Base-by-base conservation (phyloP, 2,113 vertebrate species). In the Montifringilla adamsi region DNA sequence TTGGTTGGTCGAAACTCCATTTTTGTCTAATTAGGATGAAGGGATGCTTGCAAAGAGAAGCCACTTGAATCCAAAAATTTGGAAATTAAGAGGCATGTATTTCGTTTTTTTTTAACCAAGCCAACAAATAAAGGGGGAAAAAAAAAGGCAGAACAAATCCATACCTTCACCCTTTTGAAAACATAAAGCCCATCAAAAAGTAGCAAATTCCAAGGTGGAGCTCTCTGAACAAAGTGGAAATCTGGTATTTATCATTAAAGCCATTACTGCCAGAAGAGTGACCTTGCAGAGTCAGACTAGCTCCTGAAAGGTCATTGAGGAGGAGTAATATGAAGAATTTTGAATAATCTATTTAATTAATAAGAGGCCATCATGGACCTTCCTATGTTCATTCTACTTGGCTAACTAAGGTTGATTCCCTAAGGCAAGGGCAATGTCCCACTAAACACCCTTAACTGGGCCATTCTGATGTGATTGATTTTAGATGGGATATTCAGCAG, bases 351-450 rank as follows among this genome's bases (percentile, higher is more conserved):
- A 11, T 66, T 78, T 53, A 39, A 21, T 18, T 30, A 55, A 33
- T 21, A 31, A 53, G 41, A 73, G 12, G 12, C 21, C 21, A 6
- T 53, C 7, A 0, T 31, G n/a, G 15, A 46, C 60, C 43, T 87
- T 87, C 18, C 10, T 52, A 0, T 26, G 18, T 67, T 89, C 64
- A 58, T 77, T 20, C 50, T 17, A 3, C 59, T 44, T 58, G 55
- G 15, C 16, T 41, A 55, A 0, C 15, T 35, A 9, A 23, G 33
- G 6, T 31, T 64, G 49, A 8, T 82, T 89, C 37, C 33, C 24
- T 37, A 23, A 30, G 33, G n/a, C 7, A n/a, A 33, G 47, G 12
- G 10, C 2, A 24, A 0, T 22, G 3, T 81, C 33, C 64, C 15
- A 10, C 23, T 60, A 7, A 76, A 41, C 58, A 49, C 49, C 37